phyloP scores from a whole-genome alignment of 1,140 invertebrate genomes.

The Rhagoletis zephyria region DNA sequence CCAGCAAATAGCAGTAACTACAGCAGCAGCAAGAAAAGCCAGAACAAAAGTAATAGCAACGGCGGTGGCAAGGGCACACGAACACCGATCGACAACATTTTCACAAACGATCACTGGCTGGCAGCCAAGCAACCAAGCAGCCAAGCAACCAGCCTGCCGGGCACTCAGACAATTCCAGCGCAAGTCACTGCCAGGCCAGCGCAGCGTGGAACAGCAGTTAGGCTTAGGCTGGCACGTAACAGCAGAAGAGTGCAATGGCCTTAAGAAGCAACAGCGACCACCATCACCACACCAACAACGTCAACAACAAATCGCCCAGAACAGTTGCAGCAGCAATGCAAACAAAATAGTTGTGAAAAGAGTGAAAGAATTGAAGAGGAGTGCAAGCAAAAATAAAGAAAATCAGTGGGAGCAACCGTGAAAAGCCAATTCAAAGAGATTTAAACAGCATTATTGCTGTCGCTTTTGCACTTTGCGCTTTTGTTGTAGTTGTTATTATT shows the following conservation, averaged over 20 bases:
- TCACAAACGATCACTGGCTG: slow-evolving; percentile 3
- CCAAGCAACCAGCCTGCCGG: neutral
- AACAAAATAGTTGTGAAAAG: neutral
- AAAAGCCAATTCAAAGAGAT: slow-evolving; percentile 17
- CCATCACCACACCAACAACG: neutral
- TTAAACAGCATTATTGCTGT: neutral
- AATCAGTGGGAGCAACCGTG: neutral
- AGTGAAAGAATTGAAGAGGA: neutral
- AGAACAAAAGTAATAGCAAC: neutral
- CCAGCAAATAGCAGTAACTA: slow-evolving; percentile 23
- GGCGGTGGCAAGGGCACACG: neutral
- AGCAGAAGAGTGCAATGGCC: slow-evolving; percentile 32
- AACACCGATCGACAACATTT: neutral
- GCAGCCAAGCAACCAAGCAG: neutral
- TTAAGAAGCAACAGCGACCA: slow-evolving; percentile 14
- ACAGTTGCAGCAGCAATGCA: neutral
- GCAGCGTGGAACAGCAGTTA: neutral
- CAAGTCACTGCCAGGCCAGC: neutral
- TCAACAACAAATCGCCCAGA: neutral
- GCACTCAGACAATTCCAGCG: neutral
- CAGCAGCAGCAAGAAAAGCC: neutral
- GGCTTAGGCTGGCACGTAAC: neutral
- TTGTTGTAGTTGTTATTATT: neutral
- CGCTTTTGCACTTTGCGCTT: neutral
- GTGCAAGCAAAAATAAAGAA: neutral